A percentile compares a stretch with the other conserved stretches of the same genome.
Conservation (phyloP, 2,888 invertebrate species). For the Slavum lentiscoides region DNA sequence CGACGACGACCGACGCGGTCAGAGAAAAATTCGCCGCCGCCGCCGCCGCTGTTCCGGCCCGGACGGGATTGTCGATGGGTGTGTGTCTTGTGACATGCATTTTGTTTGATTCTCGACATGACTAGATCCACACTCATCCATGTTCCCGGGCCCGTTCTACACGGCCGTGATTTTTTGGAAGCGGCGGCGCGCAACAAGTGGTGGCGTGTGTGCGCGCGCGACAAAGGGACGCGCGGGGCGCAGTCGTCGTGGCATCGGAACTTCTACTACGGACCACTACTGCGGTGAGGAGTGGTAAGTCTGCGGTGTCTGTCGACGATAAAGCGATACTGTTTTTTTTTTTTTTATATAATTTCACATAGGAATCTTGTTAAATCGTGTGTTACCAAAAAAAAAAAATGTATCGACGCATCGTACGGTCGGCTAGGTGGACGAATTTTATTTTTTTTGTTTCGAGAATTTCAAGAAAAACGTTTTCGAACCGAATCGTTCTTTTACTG, state of each 20-base stretch:
- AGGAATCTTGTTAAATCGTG: too few relatives aligned
- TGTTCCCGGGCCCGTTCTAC: slow-evolving; percentile 49
- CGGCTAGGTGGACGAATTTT: too few relatives aligned
- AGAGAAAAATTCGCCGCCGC: not conserved
- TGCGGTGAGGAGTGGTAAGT: too few relatives aligned
- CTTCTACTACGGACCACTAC: not conserved
- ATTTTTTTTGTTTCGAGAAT: too few relatives aligned
- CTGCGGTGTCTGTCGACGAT: too few relatives aligned
- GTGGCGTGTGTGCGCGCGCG: not conserved
- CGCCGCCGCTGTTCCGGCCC: not conserved
- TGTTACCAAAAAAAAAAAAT: too few relatives aligned
- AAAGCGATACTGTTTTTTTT: too few relatives aligned
- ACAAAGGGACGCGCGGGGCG: too few relatives aligned
- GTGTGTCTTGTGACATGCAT: slow-evolving; percentile 56
- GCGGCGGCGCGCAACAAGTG: slow-evolving; percentile 34
- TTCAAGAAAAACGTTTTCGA: too few relatives aligned
- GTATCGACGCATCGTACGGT: too few relatives aligned
- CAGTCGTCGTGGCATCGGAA: not conserved
- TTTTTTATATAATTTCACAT: too few relatives aligned
- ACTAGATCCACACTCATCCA: slow-evolving; percentile 57
- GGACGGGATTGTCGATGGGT: slow-evolving; percentile 56
- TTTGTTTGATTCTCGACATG: slow-evolving; percentile 52
- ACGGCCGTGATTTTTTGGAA: not conserved
- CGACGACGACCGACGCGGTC: not conserved
- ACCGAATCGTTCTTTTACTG: too few relatives aligned